Conservation (phyloP, 2,888 invertebrate genomes). For the Ferrisia virgata region DNA sequence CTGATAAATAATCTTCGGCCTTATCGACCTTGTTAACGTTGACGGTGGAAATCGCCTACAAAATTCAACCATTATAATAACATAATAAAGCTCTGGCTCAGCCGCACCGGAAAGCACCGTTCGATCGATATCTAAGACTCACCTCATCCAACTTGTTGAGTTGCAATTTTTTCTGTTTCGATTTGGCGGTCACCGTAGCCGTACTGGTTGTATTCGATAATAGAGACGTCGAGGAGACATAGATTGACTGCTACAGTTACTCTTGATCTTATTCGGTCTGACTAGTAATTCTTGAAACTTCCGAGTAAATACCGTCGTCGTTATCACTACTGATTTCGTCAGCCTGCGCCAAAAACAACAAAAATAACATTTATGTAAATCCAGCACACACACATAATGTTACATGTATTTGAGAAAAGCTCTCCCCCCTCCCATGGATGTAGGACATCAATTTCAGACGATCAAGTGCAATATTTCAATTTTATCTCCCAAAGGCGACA, state of each 20-base stretch:
- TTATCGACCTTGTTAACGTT: background rate
- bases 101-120: background rate
- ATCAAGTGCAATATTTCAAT: too few relatives aligned
- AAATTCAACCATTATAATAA: too few relatives aligned
- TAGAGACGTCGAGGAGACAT: background rate
- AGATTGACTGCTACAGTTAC: conserved; percentile 55
- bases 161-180: conserved; percentile 5
- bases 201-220: too few relatives aligned
- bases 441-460: too few relatives aligned
- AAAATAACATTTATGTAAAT: too few relatives aligned
- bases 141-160: conserved; percentile 16
- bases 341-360: background rate
- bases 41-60: conserved; percentile 2
- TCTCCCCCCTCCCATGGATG: too few relatives aligned
- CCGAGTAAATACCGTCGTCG: conserved; percentile 74
- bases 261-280: conserved; percentile 61
- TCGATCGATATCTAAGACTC: background rate
- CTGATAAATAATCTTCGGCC: background rate
- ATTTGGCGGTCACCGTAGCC: too few relatives aligned
- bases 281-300: conserved; percentile 77
- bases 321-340: conserved; percentile 59
- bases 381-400: too few relatives aligned
- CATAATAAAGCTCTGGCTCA: too few relatives aligned
- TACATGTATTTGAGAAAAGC: too few relatives aligned
- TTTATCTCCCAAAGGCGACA: too few relatives aligned